Base-by-base conservation (phyloP, 1,140 invertebrate genomes). In the Saccostrea echinata region DNA sequence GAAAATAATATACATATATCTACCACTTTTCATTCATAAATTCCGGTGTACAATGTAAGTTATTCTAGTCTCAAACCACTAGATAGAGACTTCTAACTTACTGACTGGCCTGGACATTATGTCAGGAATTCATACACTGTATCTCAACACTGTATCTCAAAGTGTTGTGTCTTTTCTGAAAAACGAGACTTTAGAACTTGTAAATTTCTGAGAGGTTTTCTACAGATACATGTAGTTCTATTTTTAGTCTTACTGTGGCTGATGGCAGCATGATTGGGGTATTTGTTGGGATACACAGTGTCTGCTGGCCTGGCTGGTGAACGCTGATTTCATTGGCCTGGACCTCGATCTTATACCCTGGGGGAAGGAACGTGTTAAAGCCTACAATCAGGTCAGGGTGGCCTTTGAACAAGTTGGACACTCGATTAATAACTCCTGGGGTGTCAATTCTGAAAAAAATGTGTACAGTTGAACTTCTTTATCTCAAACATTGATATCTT, bases 341-440 rank as follows among this genome's bases (percentile, higher is more conserved):
- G 11, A 94, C 94, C 95, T 99, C 98, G 90, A 99, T 99, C 95
- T 99, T 99, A 94, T 99, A 99, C 35, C 99, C 99, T 3, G 98
- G 98, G 33, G 99, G 99, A 82, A 99, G 96, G 95, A 99, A 99
- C 27, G 99, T 99, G 95, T 99, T 99, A 95, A 99, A 99, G 71
- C 99, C 99, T 68, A 99, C 98, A 89, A 99, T 99, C 8, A 99
- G 96, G 94, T 99, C 98, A 3, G 98, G 98, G 94, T 99, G 98
- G 0, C 98, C 99, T 92, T 98, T 98, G 95, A 99, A 99, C 27
- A 99, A 96, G 93, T 97, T 98, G 4, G 98, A 99, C 24, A 99
- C 99, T 83, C 99, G 96, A 85, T 97, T 97, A 93, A 99, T 99
- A 3, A 99, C 99, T 35, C 99, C 99, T 8, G 98, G 99, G 0